Evolutionary conservation across 2,113 vertebrate genomes (phyloP), one percentile per base, ranked within the genome.

Genomic region (Anseranas semipalmata): DNA sequence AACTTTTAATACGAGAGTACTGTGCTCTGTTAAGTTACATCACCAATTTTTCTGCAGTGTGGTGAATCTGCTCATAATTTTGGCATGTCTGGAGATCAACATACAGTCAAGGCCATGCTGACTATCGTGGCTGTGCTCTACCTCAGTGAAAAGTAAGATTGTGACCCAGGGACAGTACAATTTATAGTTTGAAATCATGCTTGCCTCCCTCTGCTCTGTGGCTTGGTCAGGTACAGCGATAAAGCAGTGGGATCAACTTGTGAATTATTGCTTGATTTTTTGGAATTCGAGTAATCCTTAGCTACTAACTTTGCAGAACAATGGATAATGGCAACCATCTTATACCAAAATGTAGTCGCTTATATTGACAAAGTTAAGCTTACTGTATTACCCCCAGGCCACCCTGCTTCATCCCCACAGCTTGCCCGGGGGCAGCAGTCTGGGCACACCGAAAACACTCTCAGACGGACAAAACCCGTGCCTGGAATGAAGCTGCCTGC

Each of bases 131-230:
- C 37, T 66, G 74, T 28, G 62, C 28, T 66, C 5, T 19, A 15
- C 13, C 9, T n/a, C 43, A 37, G 2, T 3, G 32, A 60, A 35
- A 56, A 75, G 35, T 18, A 25, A 15, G 17, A 18, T 2, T 18
- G n/a, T 1, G 7, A 10, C 7, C 39, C 3, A 3, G 6, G 12
- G 46, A 39, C 56, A 10, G 4, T 2, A 27, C n/a, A 60, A 35
- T 8, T 10, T 25, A 8, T 1, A 21, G n/a, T 7, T 8, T 33
- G 50, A 48, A 58, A 67, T 8, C 2, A 0, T 6, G 16, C 25
- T 30, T 24, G 37, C 32, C 21, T 27, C 63, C 56, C 16, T 25
- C 35, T 1, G 5, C 19, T 45, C 5, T 27, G 1, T 1, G 12
- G 2, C 25, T 10, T 10, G 7, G 33, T 14, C 55, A 21, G 35